Conservation (phyloP, 2,113 vertebrate species). For the Vicugna pacos region DNA sequence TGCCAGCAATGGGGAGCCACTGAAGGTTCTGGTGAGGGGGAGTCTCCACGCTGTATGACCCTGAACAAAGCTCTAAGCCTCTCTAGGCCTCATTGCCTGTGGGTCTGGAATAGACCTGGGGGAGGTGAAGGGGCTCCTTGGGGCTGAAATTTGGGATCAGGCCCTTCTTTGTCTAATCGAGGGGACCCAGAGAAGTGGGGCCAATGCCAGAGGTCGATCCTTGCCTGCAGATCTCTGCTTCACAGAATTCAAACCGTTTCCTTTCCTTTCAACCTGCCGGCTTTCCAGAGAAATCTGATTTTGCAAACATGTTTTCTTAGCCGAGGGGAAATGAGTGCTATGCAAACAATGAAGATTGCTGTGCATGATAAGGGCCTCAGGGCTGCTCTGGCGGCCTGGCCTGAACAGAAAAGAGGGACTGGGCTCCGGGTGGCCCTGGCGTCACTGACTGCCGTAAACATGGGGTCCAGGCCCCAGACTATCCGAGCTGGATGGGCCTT, state of each 20-base stretch:
- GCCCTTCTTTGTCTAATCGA: background rate
- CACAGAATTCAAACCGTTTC: conserved; percentile 69
- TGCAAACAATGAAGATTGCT: conserved; percentile 69
- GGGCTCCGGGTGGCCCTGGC: background rate
- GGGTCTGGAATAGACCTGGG: background rate
- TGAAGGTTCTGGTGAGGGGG: conserved; percentile 21
- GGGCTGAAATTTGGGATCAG: conserved; percentile 6
- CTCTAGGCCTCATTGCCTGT: background rate
- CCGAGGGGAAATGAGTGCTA: conserved; percentile 55
- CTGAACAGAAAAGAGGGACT: background rate
- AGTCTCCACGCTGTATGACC: background rate
- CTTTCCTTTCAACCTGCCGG: conserved; percentile 74
- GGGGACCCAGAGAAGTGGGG: conserved; percentile 1
- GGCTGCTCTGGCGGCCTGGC: background rate
- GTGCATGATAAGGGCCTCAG: background rate
- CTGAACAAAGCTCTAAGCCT: background rate
- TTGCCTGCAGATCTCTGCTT: conserved; percentile 50
- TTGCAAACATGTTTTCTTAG: conserved; percentile 80
- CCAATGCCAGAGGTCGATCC: background rate
- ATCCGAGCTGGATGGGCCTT: background rate
- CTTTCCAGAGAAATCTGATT: conserved; percentile 78
- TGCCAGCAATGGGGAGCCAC: background rate
- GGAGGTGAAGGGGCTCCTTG: background rate
- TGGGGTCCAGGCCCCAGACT: background rate
- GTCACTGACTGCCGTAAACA: background rate